Evolutionary conservation across 2,797 vertebrate genomes (phyloP).

Genomic region (Coregonus sp.): DNA sequence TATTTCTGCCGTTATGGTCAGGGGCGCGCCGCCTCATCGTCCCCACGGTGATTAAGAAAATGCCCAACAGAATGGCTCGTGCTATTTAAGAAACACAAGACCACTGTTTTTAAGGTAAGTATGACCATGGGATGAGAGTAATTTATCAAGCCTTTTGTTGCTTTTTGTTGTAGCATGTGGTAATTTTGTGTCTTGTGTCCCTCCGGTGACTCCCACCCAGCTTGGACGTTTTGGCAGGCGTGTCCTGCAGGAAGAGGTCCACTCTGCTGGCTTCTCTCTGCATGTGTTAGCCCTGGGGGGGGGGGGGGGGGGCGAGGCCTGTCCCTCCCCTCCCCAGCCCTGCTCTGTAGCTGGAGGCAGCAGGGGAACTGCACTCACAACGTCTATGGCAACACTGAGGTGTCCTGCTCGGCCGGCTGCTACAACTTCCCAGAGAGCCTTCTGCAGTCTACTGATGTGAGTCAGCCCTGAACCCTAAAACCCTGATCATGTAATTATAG

Average conservation of each 20-base stretch:
- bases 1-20: constrained; percentile 87
- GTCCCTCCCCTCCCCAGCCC: constrained; percentile 78
- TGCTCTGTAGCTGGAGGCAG: constrained; percentile 85
- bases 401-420: constrained; percentile 93
- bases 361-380: constrained; percentile 87
- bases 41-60: constrained; percentile 82
- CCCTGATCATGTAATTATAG: too few species aligned
- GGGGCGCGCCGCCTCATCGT: constrained; percentile 86
- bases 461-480: constrained; percentile 22
- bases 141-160: not conserved
- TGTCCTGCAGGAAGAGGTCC: constrained; percentile 74
- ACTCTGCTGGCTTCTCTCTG: constrained; percentile 81
- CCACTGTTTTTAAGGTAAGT: constrained; percentile 88
- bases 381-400: constrained; percentile 94
- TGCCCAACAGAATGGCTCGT: constrained; percentile 78
- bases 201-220: constrained; percentile 89
- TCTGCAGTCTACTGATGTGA: constrained; percentile 52
- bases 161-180: not conserved
- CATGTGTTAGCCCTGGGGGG: constrained; percentile 91
- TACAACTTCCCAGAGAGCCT: constrained; percentile 80
- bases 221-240: constrained; percentile 83
- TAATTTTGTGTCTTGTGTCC: not conserved
- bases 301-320: constrained; percentile 71
- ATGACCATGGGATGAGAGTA: not conserved
- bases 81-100: constrained; percentile 81